These are phyloP conservation scores for Vulpes ferrilata DNA, from an alignment of 2,113 vertebrate genomes.

Conservation along the genomic window DNA sequence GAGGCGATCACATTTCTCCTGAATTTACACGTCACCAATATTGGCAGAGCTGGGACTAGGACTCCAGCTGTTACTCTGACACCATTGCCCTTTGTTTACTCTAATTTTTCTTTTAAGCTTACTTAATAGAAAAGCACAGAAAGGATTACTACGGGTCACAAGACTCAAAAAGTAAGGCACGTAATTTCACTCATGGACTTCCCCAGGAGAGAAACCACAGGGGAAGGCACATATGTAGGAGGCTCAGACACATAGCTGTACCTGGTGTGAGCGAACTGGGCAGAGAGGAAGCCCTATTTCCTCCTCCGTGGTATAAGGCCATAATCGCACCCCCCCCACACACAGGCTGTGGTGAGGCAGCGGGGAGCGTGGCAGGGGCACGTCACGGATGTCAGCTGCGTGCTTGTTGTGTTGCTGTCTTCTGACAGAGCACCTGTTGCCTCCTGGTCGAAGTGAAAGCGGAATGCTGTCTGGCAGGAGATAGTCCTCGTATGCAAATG, in stretches of 20 bases:
- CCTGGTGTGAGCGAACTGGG: background rate
- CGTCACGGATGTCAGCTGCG: background rate
- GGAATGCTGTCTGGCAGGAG: background rate
- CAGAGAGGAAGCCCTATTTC: background rate
- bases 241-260: background rate
- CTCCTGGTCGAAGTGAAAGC: background rate
- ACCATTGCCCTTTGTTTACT: background rate
- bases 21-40: background rate
- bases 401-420: background rate
- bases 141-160: background rate
- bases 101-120: constrained; percentile 7
- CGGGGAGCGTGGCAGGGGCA: background rate
- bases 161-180: background rate
- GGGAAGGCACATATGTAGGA: background rate
- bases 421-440: background rate
- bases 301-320: background rate
- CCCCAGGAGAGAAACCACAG: background rate
- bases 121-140: background rate
- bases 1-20: background rate
- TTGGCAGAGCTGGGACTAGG: background rate
- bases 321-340: background rate
- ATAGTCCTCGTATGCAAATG: background rate
- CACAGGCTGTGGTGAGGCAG: background rate
- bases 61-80: background rate
- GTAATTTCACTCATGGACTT: background rate